Conservation (phyloP, 2,797 vertebrate species). For the Liasis olivaceus region DNA sequence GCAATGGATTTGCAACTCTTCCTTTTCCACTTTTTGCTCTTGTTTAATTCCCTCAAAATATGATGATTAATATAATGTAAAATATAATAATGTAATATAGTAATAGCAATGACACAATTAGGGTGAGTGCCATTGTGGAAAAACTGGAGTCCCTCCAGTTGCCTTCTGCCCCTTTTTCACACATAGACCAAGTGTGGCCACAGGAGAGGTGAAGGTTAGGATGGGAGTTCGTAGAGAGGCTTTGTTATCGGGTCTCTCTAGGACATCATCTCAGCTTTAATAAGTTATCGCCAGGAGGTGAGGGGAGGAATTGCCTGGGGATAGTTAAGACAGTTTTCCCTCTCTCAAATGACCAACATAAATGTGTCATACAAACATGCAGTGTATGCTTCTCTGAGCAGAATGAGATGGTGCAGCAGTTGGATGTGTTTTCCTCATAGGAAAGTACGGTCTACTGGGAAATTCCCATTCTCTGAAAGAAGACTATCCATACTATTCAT, state of each 20-base stretch:
- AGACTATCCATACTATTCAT: not conserved
- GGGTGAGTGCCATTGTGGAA: not conserved
- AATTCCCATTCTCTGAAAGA: slow-evolving; percentile 14
- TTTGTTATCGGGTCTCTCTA: not conserved
- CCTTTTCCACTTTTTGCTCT: not conserved
- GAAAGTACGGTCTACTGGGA: slow-evolving; percentile 5
- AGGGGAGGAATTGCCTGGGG: not conserved
- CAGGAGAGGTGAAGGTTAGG: not conserved
- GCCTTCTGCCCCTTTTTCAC: not conserved
- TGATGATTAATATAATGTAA: not conserved
- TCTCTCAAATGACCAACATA: not conserved
- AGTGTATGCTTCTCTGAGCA: too few species aligned
- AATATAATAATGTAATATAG: not conserved
- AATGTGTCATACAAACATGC: not conserved
- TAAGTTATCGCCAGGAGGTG: not conserved
- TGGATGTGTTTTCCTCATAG: not conserved
- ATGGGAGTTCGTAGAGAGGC: not conserved
- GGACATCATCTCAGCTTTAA: not conserved
- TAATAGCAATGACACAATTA: not conserved
- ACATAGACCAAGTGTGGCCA: not conserved
- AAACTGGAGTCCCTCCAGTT: not conserved
- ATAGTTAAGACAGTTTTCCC: not conserved
- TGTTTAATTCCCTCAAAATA: not conserved
- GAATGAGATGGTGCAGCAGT: not conserved
- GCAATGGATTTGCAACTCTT: not conserved